These are phyloP conservation scores for Eilema caniola DNA, from an alignment of 2,888 invertebrate genomes.

Conservation along the genomic window DNA sequence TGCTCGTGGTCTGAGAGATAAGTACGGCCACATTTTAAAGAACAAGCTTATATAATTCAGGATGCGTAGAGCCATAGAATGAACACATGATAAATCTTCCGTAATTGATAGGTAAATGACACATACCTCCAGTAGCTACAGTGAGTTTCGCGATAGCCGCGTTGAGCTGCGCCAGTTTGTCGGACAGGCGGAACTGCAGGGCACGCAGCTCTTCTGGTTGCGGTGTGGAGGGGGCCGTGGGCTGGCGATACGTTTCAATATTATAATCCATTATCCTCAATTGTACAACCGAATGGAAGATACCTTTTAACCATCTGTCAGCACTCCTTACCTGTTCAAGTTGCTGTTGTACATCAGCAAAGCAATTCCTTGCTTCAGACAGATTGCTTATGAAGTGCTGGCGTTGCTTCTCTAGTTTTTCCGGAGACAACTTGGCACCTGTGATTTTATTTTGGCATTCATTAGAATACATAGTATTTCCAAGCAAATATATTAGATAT, in stretches of 20 bases:
- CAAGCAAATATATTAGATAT: neutral
- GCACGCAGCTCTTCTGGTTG: constrained; percentile 26
- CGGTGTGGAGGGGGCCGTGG: constrained; percentile 20
- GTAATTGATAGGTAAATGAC: neutral
- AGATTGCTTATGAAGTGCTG: constrained; percentile 53
- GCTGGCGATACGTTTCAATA: constrained; percentile 17
- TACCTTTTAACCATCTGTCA: no score
- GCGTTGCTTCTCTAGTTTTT: constrained; percentile 46
- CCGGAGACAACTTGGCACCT: neutral
- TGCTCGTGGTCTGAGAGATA: constrained; percentile 32
- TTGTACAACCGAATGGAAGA: no score
- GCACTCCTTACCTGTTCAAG: constrained; percentile 46
- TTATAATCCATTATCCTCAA: neutral
- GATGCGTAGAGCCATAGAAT: no score
- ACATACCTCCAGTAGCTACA: constrained; percentile 49
- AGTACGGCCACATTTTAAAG: no score
- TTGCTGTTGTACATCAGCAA: constrained; percentile 51
- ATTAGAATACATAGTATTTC: neutral
- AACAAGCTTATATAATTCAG: no score
- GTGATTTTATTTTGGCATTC: neutral
- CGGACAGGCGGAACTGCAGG: constrained; percentile 34
- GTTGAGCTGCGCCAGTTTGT: constrained; percentile 48
- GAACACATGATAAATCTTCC: no score
- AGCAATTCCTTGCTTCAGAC: constrained; percentile 40
- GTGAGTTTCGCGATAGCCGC: constrained; percentile 54